These are phyloP conservation scores for Ailurus styani DNA, from an alignment of 2,113 vertebrate species.

Conservation along the genomic window DNA sequence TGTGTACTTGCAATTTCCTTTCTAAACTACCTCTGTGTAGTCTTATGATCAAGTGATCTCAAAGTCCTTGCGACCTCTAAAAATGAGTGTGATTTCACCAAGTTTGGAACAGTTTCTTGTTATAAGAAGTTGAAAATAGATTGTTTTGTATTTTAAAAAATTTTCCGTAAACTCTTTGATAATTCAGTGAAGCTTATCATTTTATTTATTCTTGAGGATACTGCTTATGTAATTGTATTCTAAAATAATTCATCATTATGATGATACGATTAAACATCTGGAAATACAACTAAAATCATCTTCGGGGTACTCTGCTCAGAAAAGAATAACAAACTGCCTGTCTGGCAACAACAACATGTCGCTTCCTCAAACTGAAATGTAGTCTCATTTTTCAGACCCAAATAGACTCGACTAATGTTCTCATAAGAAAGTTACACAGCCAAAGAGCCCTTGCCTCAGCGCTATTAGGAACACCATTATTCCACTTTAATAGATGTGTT, in stretches of 20 bases:
- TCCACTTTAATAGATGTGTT: neutral
- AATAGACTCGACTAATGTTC: neutral
- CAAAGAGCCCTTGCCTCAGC: neutral
- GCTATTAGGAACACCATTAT: neutral
- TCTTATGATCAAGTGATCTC: neutral
- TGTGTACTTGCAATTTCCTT: neutral
- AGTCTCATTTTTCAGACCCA: neutral
- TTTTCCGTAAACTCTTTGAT: neutral
- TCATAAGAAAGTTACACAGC: neutral
- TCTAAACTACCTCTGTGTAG: neutral
- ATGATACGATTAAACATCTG: conserved; percentile 4
- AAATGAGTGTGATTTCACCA: neutral
- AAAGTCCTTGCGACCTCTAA: neutral
- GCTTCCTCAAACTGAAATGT: neutral
- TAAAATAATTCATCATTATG: neutral
- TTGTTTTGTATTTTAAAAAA: neutral
- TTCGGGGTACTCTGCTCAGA: neutral
- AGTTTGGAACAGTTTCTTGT: neutral
- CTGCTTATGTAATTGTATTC: neutral
- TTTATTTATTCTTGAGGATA: neutral
- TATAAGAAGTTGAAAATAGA: neutral
- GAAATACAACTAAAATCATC: conserved; percentile 12
- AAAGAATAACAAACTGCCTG: neutral
- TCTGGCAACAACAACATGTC: neutral
- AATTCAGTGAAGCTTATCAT: neutral